phyloP scores from a whole-genome alignment of 2,797 vertebrate genomes.

The Alosa sapidissima region DNA sequence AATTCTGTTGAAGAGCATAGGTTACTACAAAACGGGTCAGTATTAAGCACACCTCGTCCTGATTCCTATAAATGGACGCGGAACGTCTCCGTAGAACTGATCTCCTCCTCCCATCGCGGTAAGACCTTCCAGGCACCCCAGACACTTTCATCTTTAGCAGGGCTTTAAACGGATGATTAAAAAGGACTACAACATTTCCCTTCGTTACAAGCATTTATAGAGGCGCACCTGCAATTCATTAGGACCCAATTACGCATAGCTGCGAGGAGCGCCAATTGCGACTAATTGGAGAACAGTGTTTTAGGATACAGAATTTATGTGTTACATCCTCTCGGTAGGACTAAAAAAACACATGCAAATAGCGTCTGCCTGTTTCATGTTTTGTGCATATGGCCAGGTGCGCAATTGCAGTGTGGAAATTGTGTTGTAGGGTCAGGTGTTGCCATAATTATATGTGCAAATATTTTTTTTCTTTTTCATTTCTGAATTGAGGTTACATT shows the following conservation, averaged over 20 bases:
- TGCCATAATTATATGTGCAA: not conserved
- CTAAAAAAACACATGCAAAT: not conserved
- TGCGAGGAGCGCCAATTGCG: not conserved
- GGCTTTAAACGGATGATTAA: not conserved
- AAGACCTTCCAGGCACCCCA: not conserved
- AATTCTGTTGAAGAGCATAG: not conserved
- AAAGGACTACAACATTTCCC: not conserved
- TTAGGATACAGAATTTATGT: not conserved
- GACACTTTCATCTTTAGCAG: not conserved
- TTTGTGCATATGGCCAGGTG: not conserved
- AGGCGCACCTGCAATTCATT: not conserved
- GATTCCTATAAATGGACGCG: not conserved
- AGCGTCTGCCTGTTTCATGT: not conserved
- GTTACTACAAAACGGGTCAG: not conserved
- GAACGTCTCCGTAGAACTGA: not conserved
- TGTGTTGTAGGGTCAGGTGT: not conserved
- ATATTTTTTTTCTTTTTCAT: not conserved
- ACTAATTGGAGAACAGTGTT: not conserved
- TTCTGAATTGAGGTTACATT: no score
- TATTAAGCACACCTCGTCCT: not conserved
- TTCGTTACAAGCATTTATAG: not conserved
- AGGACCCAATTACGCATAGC: not conserved
- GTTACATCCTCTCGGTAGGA: not conserved
- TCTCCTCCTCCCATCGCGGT: not conserved
- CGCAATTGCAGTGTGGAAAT: not conserved